Percentiles rank a stretch among this genome's conserved stretches.
These are phyloP conservation scores for Sander lucioperca DNA, from an alignment of 2,113 vertebrate species.

Conservation along the genomic window DNA sequence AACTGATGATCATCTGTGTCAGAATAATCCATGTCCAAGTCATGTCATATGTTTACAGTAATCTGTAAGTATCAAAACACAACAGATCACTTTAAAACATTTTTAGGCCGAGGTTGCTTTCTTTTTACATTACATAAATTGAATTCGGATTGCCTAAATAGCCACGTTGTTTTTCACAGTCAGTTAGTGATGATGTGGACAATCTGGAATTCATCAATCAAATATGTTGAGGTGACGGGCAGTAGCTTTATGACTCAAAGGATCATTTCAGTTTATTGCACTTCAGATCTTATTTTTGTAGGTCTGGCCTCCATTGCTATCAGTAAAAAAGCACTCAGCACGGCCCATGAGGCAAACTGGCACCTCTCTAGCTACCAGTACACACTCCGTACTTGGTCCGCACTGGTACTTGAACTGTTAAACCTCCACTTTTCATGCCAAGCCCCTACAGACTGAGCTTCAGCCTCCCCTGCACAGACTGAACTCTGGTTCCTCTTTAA, in stretches of 20 bases:
- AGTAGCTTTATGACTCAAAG: neutral
- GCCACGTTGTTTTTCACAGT: neutral
- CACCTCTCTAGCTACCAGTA: too few species aligned
- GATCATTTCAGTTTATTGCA: neutral
- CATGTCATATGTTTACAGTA: neutral
- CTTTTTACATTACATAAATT: neutral
- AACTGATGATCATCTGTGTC: neutral
- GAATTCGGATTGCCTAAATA: neutral
- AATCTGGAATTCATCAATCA: neutral
- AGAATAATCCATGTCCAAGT: neutral
- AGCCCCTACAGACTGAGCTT: too few species aligned
- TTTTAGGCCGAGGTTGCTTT: fast-evolving
- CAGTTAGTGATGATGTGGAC: neutral
- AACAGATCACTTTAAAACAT: too few species aligned
- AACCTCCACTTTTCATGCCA: too few species aligned
- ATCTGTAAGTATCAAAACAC: neutral
- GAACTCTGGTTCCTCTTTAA: neutral
- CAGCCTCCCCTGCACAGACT: too few species aligned
- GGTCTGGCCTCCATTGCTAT: neutral
- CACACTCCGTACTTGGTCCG: too few species aligned
- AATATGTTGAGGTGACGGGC: neutral
- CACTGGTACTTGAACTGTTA: too few species aligned
- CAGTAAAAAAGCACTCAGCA: too few species aligned
- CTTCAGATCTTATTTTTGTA: neutral
- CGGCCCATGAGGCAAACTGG: too few species aligned